phyloP scores from a whole-genome alignment of 2,888 invertebrate species.

The Endomychus coccineus region DNA sequence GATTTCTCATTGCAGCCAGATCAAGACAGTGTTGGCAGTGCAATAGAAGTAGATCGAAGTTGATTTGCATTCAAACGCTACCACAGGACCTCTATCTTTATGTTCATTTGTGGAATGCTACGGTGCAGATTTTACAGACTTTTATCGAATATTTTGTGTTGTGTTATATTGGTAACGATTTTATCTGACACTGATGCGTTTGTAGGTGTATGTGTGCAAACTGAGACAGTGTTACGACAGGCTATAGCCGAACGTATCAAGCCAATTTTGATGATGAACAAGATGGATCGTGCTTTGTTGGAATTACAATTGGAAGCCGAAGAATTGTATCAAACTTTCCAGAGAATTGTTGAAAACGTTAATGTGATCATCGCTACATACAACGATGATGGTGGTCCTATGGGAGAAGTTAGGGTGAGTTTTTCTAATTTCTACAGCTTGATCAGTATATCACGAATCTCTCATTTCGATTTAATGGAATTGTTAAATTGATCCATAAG shows the following conservation, averaged over 20 bases:
- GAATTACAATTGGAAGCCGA: slow-evolving; percentile 95
- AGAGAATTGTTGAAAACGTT: slow-evolving; percentile 98
- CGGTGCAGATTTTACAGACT: slow-evolving; percentile 47
- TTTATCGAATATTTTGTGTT: neutral
- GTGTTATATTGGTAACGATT: slow-evolving; percentile 1
- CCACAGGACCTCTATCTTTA: slow-evolving; percentile 74
- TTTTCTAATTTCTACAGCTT: too few relatives aligned
- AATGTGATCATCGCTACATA: slow-evolving; percentile 99
- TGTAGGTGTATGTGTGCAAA: slow-evolving; percentile 99
- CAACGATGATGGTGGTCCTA: slow-evolving; percentile 94
- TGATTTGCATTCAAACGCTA: slow-evolving; percentile 57
- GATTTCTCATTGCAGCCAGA: slow-evolving; percentile 12
- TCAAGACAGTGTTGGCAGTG: slow-evolving; percentile 54
- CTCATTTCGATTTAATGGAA: slow-evolving; percentile 3
- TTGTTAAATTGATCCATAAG: slow-evolving; percentile 13
- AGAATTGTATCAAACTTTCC: slow-evolving; percentile 98
- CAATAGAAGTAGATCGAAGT: slow-evolving; percentile 58
- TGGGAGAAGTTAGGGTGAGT: slow-evolving; percentile 95
- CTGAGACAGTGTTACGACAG: slow-evolving; percentile 98
- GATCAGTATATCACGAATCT: slow-evolving; percentile 1
- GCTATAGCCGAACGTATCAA: slow-evolving; percentile 99
- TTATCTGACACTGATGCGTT: too few relatives aligned
- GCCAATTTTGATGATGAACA: slow-evolving; percentile 99
- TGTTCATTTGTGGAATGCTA: slow-evolving; percentile 63
- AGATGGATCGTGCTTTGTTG: slow-evolving; percentile 98